A percentile compares a stretch with the other conserved stretches of the same genome.
phyloP scores from a whole-genome alignment of 2,888 invertebrate genomes.

The Trachelus troglodyta region DNA sequence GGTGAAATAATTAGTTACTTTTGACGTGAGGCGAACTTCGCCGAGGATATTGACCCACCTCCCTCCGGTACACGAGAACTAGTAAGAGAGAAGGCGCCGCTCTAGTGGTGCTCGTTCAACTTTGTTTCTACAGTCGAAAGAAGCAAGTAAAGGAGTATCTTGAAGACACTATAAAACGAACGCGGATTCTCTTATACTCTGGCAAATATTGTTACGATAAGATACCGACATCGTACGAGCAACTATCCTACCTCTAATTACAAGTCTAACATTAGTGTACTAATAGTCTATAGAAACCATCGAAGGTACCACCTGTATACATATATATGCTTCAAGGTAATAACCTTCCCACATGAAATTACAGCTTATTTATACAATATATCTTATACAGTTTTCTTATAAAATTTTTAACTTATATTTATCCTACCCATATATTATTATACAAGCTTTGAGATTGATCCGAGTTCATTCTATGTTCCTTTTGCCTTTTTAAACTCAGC shows the following conservation, averaged over 20 bases:
- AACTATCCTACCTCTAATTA: neutral
- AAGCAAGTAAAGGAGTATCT: neutral
- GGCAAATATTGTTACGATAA: neutral
- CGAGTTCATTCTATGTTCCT: neutral
- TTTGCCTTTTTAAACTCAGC: neutral
- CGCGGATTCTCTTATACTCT: neutral
- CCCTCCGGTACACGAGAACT: neutral
- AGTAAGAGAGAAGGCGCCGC: neutral
- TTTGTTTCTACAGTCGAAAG: neutral
- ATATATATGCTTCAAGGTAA: neutral
- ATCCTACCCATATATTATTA: neutral
- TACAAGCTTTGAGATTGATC: neutral
- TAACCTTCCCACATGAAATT: neutral
- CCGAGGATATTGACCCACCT: conserved; percentile 39
- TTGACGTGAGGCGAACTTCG: conserved; percentile 25
- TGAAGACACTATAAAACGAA: neutral
- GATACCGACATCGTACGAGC: neutral
- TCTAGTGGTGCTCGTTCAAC: neutral
- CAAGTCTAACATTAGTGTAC: neutral
- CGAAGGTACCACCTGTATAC: neutral
- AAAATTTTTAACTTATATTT: neutral
- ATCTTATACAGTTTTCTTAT: neutral
- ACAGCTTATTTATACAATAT: neutral
- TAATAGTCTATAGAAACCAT: neutral
- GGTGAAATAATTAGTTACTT: conserved; percentile 20